phyloP scores from a whole-genome alignment of 2,888 invertebrate species.

The Drosophila imparisetae region DNA sequence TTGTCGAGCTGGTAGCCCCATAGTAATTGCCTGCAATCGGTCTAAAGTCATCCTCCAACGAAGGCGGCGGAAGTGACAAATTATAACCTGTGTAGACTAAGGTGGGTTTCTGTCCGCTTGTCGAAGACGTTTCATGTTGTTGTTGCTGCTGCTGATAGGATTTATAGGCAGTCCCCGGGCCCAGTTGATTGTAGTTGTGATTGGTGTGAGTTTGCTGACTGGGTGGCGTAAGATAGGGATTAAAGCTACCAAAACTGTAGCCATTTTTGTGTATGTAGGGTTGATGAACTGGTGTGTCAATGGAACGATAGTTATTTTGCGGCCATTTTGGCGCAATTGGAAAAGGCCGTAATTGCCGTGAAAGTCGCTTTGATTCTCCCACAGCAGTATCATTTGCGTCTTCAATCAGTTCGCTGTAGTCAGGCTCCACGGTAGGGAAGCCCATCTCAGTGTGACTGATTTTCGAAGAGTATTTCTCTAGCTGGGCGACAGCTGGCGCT shows the following conservation, averaged over 20 bases:
- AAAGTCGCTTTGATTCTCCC: conserved; percentile 76
- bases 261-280: conserved; percentile 46
- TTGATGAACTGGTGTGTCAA: conserved; percentile 65
- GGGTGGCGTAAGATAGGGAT: conserved; percentile 82
- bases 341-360: conserved; percentile 81
- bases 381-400: conserved; percentile 61
- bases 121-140: conserved; percentile 8
- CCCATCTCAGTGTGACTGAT: conserved; percentile 35
- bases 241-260: conserved; percentile 78
- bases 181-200: conserved; percentile 69
- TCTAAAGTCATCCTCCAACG: conserved; percentile 73
- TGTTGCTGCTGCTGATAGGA: conserved; percentile 50
- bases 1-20: conserved; percentile 47
- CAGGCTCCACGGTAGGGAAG: conserved; percentile 18
- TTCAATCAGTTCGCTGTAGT: conserved; percentile 12
- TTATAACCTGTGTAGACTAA: conserved; percentile 76
- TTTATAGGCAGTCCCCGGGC: conserved; percentile 61
- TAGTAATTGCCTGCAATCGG: conserved; percentile 77
- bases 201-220: conserved; percentile 45
- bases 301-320: conserved; percentile 71
- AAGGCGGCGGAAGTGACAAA: conserved; percentile 75
- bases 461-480: conserved; percentile 64
- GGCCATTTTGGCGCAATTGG: conserved; percentile 63
- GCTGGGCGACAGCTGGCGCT: conserved; percentile 10
- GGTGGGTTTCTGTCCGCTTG: conserved; percentile 59